phyloP scores from a whole-genome alignment of 2,888 invertebrate genomes.

The Anthrax anthrax region DNA sequence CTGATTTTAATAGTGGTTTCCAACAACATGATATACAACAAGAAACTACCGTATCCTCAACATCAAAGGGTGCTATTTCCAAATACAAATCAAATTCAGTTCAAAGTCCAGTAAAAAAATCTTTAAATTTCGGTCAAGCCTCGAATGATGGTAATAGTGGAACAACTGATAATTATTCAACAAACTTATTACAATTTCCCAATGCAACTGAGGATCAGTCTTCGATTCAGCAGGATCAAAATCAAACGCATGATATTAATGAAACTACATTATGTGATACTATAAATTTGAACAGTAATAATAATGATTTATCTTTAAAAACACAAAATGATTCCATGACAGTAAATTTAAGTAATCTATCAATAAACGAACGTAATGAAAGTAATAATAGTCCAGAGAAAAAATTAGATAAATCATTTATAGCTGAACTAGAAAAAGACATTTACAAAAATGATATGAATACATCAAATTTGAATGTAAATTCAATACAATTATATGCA shows the following conservation, averaged over 20 bases:
- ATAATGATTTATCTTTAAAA: not conserved
- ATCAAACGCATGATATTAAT: not conserved
- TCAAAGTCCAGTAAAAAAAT: conserved; percentile 2
- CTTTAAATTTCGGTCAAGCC: conserved; percentile 1
- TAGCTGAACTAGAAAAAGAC: conserved; percentile 50
- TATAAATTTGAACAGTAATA: not conserved
- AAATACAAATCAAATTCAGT: conserved; percentile 5
- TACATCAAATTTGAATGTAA: conserved; percentile 28
- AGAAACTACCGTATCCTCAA: not conserved
- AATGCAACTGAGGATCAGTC: not conserved
- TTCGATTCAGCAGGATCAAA: not conserved
- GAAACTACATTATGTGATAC: conserved; percentile 1
- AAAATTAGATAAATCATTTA: conserved; percentile 42
- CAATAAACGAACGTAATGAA: conserved; percentile 17
- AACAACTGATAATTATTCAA: conserved; percentile 21
- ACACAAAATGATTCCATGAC: conserved; percentile 19
- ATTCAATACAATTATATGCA: conserved; percentile 26
- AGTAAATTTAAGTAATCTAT: conserved; percentile 23
- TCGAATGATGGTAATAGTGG: no score
- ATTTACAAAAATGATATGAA: conserved; percentile 28
- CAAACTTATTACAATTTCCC: conserved; percentile 9
- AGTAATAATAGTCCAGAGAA: conserved; percentile 21
- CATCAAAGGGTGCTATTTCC: conserved; percentile 11
- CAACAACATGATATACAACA: not conserved
- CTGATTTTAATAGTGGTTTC: not conserved